Base-by-base conservation (phyloP, 2,113 vertebrate genomes). In the Acanthochromis polyacanthus region DNA sequence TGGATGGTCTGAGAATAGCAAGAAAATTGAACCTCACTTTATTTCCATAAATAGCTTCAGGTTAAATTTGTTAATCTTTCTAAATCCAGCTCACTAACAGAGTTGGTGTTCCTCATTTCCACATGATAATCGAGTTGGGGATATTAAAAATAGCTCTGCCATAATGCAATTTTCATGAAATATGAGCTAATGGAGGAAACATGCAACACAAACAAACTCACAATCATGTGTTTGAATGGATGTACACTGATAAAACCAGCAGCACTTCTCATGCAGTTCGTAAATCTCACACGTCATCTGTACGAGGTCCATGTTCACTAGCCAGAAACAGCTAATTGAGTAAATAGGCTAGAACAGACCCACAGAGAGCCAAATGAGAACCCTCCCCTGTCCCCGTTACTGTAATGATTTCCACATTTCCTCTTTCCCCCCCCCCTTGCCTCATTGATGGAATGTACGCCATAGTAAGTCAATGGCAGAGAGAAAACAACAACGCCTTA, bases 401-500 rank as follows among this genome's bases (percentile, higher is more conserved):
- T 83, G 67, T 93, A 93, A 93, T 93, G 56, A 91, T 90, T 94
- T 90, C 92, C 93, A 93, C 92, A 93, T 93, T 93, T 90, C 74
- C 85, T 68, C 65, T 66, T 62, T 53, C 28, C 71, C 70, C 17
- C 40, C n/a, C 45, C 65, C 53, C 69, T 78, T 57, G 69, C 83
- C 86, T 88, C 83, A 81, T 77, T 71, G 63, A 78, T 84, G 89
- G 81, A 86, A 87, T 78, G 71, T 77, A 79, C 52, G 22, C 71
- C n/a, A 23, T 63, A 57, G 68, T 55, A 74, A 81, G 80, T 88
- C 81, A 86, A 86, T 40, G 88, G 71, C 65, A 48, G 65, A 63
- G 71, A 69, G 71, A 82, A 72, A 84, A 90, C 85, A 85, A 83
- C 82, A 90, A 88, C 63, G 69, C 74, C 64, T 71, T 19, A 0